A percentile compares a stretch with the other conserved stretches of the same genome.
These are phyloP conservation scores for Blomia tropicalis DNA, from an alignment of 2,888 invertebrate genomes.

Conservation along the genomic window DNA sequence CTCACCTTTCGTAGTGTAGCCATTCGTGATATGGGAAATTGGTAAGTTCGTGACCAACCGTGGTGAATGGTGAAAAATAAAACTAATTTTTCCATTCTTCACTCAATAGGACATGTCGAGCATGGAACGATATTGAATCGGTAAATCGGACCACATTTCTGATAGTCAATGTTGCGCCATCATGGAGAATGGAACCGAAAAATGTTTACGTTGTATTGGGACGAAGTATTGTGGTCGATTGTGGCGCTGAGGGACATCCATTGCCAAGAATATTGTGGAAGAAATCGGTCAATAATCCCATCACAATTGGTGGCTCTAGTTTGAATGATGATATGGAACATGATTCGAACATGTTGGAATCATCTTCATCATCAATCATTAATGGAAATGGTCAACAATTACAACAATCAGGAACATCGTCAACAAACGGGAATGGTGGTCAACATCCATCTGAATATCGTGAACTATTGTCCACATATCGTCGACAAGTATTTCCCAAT, in stretches of 20 bases:
- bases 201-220: constrained; percentile 27
- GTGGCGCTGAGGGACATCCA: constrained; percentile 28
- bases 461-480: constrained; percentile 16
- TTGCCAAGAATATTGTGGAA: constrained; percentile 28
- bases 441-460: constrained; percentile 24
- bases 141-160: constrained; percentile 33
- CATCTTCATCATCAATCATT: not conserved
- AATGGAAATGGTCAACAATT: not conserved
- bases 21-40: constrained; percentile 20
- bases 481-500: constrained; percentile 25
- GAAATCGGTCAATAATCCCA: constrained; percentile 18
- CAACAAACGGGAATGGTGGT: not conserved
- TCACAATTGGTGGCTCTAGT: not conserved
- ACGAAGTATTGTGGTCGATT: constrained; percentile 26
- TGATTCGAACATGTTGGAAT: not conserved
- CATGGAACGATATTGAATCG: constrained; percentile 31
- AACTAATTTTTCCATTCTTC: constrained; percentile 6
- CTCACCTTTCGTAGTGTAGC: constrained; percentile 32
- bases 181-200: constrained; percentile 25
- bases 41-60: constrained; percentile 16
- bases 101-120: constrained; percentile 33
- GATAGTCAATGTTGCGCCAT: constrained; percentile 34
- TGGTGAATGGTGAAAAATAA: not conserved
- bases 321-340: not conserved
- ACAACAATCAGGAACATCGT: not conserved